A percentile compares a stretch with the other conserved stretches of the same genome.
Conservation (phyloP, 2,888 invertebrate genomes). For the Eupeodes luniger region DNA sequence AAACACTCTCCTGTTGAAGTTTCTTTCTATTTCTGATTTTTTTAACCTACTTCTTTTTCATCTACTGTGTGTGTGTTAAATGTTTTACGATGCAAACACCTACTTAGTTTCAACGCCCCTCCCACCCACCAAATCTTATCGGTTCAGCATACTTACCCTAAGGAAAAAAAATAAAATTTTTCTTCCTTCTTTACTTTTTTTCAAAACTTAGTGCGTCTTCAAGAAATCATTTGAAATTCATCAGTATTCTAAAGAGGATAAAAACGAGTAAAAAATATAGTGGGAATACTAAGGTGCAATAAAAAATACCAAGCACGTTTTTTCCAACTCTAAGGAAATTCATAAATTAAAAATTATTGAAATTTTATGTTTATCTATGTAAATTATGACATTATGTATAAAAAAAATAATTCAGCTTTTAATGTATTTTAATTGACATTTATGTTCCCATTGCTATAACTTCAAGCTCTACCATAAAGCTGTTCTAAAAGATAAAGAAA, state of each 20-base stretch:
- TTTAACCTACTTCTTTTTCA: not conserved
- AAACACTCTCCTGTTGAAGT: constrained; percentile 51
- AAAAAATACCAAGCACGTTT: not conserved
- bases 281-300: constrained; percentile 4
- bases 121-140: not conserved
- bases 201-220: constrained; percentile 35
- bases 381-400: too few relatives aligned
- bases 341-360: too few relatives aligned
- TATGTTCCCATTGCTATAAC: too few relatives aligned
- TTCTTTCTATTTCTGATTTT: constrained; percentile 37
- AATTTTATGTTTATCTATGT: too few relatives aligned
- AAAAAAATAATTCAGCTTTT: too few relatives aligned
- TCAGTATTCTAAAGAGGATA: constrained; percentile 49
- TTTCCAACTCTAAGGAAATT: too few relatives aligned
- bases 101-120: constrained; percentile 42
- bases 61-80: constrained; percentile 17
- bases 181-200: not conserved
- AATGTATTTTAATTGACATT: too few relatives aligned
- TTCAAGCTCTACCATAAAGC: too few relatives aligned
- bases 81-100: constrained; percentile 71
- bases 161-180: constrained; percentile 24
- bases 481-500: too few relatives aligned
- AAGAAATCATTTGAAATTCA: constrained; percentile 65
- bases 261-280: constrained; percentile 13
- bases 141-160: not conserved